Conservation (phyloP, 2,113 vertebrate genomes). For the Felis chaus region DNA sequence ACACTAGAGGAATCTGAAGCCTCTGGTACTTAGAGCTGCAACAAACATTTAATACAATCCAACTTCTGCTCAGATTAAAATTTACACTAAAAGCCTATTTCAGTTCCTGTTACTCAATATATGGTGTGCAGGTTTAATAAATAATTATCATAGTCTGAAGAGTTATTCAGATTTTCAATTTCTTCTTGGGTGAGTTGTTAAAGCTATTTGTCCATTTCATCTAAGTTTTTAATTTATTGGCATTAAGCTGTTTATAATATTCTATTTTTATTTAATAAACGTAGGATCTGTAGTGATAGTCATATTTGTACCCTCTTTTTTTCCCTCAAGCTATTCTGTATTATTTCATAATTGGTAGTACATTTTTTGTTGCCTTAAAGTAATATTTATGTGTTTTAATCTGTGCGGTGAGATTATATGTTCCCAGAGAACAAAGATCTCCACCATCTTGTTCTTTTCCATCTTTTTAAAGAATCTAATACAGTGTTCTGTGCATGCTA, state of each 20-base stretch:
- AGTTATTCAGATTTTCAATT: background rate
- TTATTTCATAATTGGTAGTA: background rate
- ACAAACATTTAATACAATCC: background rate
- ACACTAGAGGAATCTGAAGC: background rate
- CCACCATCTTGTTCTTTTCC: background rate
- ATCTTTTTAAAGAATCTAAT: background rate
- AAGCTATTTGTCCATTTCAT: background rate
- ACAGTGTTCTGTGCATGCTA: background rate
- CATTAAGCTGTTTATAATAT: background rate
- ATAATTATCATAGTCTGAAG: background rate
- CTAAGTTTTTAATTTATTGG: background rate
- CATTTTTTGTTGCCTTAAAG: background rate
- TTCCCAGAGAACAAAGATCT: background rate
- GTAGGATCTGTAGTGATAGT: background rate
- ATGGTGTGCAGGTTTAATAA: background rate
- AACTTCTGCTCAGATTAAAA: background rate
- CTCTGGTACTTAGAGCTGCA: background rate
- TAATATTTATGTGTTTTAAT: background rate
- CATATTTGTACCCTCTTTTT: background rate
- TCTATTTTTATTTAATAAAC: background rate
- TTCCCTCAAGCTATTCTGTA: background rate
- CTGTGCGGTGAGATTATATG: background rate
- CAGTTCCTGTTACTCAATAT: background rate
- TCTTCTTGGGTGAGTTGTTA: background rate
- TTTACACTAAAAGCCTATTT: background rate